Conservation (phyloP, 2,797 vertebrate genomes). For the Eurystomus glaucurus region DNA sequence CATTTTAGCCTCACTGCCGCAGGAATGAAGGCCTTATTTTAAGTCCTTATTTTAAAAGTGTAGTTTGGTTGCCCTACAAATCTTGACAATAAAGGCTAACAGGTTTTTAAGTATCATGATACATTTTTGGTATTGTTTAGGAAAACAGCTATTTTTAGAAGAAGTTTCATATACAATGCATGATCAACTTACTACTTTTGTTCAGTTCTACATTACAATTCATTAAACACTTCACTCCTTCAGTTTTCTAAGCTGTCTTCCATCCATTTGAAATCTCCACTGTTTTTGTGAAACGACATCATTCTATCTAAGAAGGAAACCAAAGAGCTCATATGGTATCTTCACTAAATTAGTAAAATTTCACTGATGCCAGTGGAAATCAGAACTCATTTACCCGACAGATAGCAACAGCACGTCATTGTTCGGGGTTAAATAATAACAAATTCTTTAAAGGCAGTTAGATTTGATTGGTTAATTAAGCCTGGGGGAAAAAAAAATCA, state of each 20-base stretch:
- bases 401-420: background rate
- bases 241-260: conserved; percentile 55
- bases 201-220: conserved; percentile 34
- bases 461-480: background rate
- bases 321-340: background rate
- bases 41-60: background rate
- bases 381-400: conserved; percentile 13
- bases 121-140: conserved; percentile 21
- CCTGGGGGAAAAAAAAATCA: background rate
- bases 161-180: background rate
- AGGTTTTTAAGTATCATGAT: background rate
- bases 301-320: background rate
- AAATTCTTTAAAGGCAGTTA: background rate
- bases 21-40: background rate
- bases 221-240: conserved; percentile 33
- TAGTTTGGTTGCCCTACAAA: background rate
- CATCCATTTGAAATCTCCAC: background rate
- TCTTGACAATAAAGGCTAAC: background rate
- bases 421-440: background rate
- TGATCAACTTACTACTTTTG: conserved; percentile 33
- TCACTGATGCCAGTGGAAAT: conserved; percentile 33
- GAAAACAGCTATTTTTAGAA: conserved; percentile 36
- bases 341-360: conserved; percentile 23
- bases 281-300: background rate
- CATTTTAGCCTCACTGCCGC: background rate